These are phyloP conservation scores for Bombyx huttoni DNA, from an alignment of 2,888 invertebrate genomes.

Conservation along the genomic window DNA sequence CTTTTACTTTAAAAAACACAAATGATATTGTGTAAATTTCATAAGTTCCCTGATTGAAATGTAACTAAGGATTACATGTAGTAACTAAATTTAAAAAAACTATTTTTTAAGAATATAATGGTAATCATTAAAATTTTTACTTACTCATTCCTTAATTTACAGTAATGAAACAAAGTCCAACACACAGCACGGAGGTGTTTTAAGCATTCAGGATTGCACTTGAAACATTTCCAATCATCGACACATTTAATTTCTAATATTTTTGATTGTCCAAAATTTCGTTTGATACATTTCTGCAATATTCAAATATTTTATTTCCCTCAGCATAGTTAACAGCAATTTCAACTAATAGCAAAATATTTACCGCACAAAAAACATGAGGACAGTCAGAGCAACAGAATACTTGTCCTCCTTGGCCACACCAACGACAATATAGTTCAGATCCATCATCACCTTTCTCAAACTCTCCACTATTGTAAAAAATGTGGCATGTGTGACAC, in stretches of 20 bases:
- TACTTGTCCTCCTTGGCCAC: slow-evolving; percentile 85
- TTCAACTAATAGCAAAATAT: slow-evolving; percentile 6
- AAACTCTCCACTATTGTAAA: slow-evolving; percentile 86
- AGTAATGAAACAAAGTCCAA: slow-evolving; percentile 80
- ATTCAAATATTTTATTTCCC: not conserved
- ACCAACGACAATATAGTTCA: slow-evolving; percentile 87
- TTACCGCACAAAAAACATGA: slow-evolving; percentile 80
- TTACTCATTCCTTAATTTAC: slow-evolving; percentile 74
- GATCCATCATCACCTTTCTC: slow-evolving; percentile 88
- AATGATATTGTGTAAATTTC: too few relatives aligned
- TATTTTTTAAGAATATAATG: too few relatives aligned
- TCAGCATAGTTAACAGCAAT: slow-evolving; percentile 9
- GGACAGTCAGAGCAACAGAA: slow-evolving; percentile 84
- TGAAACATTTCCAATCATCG: slow-evolving; percentile 87
- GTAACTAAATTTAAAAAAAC: too few relatives aligned
- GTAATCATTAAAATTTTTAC: slow-evolving; percentile 8
- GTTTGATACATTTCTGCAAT: slow-evolving; percentile 80
- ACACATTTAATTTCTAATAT: slow-evolving; percentile 81
- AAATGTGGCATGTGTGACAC: slow-evolving; percentile 80
- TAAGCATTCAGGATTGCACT: slow-evolving; percentile 77
- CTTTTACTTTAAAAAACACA: too few relatives aligned
- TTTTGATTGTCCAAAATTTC: slow-evolving; percentile 77
- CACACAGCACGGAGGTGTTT: slow-evolving; percentile 78
- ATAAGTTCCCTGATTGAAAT: too few relatives aligned
- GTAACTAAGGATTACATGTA: too few relatives aligned